These are phyloP conservation scores for Drosophila tanythrix DNA, from an alignment of 2,888 invertebrate genomes.

Conservation along the genomic window DNA sequence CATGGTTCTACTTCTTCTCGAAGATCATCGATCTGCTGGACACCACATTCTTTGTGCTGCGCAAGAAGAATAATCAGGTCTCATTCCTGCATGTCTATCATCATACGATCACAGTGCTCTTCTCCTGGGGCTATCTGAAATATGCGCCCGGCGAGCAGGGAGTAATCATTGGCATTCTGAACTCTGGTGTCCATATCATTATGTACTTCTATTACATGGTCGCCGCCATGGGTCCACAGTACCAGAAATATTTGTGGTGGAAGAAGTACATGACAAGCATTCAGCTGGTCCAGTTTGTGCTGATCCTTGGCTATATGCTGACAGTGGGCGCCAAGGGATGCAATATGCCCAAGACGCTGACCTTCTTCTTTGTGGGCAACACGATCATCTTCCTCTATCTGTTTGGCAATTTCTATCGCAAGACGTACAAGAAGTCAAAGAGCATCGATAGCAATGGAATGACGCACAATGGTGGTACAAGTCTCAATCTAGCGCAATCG, in stretches of 20 bases:
- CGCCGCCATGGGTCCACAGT: conserved; percentile 85
- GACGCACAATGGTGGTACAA: conserved; percentile 49
- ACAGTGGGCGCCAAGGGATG: conserved; percentile 86
- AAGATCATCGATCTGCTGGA: conserved; percentile 92
- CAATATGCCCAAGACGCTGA: conserved; percentile 86
- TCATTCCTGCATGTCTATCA: conserved; percentile 96
- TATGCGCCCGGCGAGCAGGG: conserved; percentile 88
- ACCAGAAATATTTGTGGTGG: conserved; percentile 86
- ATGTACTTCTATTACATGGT: conserved; percentile 86
- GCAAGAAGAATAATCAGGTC: conserved; percentile 95
- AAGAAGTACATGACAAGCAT: conserved; percentile 86
- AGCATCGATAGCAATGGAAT: conserved; percentile 55
- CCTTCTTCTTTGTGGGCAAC: conserved; percentile 87
- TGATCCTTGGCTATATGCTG: conserved; percentile 88
- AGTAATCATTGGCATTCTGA: conserved; percentile 85
- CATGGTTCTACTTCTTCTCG: conserved; percentile 93
- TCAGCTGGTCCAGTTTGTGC: conserved; percentile 87
- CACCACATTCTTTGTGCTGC: conserved; percentile 94
- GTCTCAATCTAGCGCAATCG: conserved; percentile 63
- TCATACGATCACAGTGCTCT: conserved; percentile 92
- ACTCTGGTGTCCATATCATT: conserved; percentile 86
- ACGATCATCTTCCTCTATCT: conserved; percentile 87
- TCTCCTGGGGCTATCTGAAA: conserved; percentile 92
- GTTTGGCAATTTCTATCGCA: conserved; percentile 87
- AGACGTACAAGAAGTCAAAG: conserved; percentile 85